Base-by-base conservation (phyloP, 2,888 invertebrate species). In the Leptopterna dolabrata region DNA sequence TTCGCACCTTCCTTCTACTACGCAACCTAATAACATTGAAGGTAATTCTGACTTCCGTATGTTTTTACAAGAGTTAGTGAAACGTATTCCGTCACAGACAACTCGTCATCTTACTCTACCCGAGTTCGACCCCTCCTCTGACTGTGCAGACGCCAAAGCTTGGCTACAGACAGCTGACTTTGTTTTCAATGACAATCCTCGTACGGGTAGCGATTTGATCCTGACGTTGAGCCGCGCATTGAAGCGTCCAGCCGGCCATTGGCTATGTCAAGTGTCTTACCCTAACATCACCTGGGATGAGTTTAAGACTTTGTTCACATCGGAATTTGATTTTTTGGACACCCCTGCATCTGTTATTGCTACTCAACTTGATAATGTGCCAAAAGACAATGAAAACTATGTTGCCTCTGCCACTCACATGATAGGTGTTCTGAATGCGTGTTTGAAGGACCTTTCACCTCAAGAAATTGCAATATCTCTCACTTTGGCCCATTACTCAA, bases 381-480 rank as follows among this genome's bases (percentile, higher is more conserved):
- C 83, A 2, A 87, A 30, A 1, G 71, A 82, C 6, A 41, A 51
- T 71, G 82, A 80, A 80, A 43, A 47, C 36, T 87, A 55, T 36
- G 82, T 83, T 2, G n/a, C 84, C 9, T 82, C 14, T 19, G 83
- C 87, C 1, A 30, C 83, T 2, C n/a, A 84, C 11, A 87, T 87
- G 87, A 41, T 36, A 14, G 73, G 73, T 27, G 71, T 41, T 30
- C 43, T 87, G 1, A 82, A 43, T 27, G 47, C 83, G 0, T 2
- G 70, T 0, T 27, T 84, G 9, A 45, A 43, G 27, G 47, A 84
- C 1, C 19, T 73, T 3, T 73, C 51, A 9, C 24, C 63, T 45
- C 30, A 87, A 47, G 87, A 85, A 83, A 85, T 87, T 47, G 63
- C 73, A 0, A 73, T 87, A n/a, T 29, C 70, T 14, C 63, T 87